Evolutionary conservation across 2,888 invertebrate species (phyloP), one percentile per base, ranked within the genome.

Genomic region (Petrophora chlorosata): DNA sequence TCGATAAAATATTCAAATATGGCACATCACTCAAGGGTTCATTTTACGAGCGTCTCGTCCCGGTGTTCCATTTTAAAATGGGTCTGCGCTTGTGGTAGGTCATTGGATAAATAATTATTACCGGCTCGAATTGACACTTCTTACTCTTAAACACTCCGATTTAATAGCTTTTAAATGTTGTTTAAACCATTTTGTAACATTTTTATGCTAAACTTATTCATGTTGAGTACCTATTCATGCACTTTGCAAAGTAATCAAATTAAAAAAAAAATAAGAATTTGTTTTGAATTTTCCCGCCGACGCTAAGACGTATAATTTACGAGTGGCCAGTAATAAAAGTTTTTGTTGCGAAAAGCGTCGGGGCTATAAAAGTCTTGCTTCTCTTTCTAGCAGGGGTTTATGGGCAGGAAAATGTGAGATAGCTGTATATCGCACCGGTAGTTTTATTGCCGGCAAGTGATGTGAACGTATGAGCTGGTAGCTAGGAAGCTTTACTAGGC

Each of bases 1-100:
- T 50, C 61, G 50, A 53, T 53, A 51, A 29, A 29, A 38, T 42
- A 29, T 49, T 29, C 13, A 29, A 9, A 42, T 22, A 16, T 12
- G 44, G 59, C 45, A 64, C 86, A 65, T 76, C 83, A 76, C 82
- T 86, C 51, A 39, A 53, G 44, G 30, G 70, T 74, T 68, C 65
- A 44, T 80, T 89, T 89, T 87, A 90, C 85, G 87, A 88, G 50
- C 83, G 82, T 82, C 81, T 81, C 81, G 77, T 74, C 52, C 73
- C 77, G 65, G 82, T 77, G 83, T 83, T 85, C 82, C 87, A 85
- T 85, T 87, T 88, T 83, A 73, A 85, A 86, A 85, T 82, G 76
- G 81, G 78, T 81, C 73, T 74, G 58, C 56, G 68, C 73, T 85
- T 88, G 84, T 79, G 85, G 85, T 86, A 89, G 87, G 87, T 87